Conservation (phyloP, 2,888 invertebrate species). For the Rutpela maculata region DNA sequence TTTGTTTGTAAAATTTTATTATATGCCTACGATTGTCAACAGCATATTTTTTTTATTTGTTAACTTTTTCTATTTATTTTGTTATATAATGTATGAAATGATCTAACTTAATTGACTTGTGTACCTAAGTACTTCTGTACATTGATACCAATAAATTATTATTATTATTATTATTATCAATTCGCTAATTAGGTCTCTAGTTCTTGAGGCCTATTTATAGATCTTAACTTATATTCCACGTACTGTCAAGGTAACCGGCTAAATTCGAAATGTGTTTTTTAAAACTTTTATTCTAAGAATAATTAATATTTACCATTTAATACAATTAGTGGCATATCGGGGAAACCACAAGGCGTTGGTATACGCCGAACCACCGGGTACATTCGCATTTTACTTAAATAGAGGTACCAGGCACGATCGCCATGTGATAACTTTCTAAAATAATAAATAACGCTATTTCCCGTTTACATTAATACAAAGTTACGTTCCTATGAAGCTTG, state of each 20-base stretch:
- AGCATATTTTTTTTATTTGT: too few relatives aligned
- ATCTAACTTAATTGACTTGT: too few relatives aligned
- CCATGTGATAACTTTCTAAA: constrained; percentile 53
- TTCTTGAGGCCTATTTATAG: too few relatives aligned
- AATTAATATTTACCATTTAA: neutral
- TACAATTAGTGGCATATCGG: neutral
- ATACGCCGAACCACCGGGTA: neutral
- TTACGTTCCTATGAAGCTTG: constrained; percentile 23
- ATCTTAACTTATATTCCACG: too few relatives aligned
- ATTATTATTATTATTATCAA: too few relatives aligned
- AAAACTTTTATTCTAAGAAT: neutral
- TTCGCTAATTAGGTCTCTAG: too few relatives aligned
- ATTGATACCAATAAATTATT: too few relatives aligned
- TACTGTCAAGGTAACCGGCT: neutral
- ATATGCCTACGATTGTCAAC: too few relatives aligned
- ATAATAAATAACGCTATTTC: constrained; percentile 47
- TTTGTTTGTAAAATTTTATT: too few relatives aligned
- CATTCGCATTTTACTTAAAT: constrained; percentile 35
- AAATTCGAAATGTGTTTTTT: neutral
- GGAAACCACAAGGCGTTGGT: neutral
- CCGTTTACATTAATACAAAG: constrained; percentile 36
- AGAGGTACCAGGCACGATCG: constrained; percentile 53
- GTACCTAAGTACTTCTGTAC: too few relatives aligned
- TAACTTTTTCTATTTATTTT: too few relatives aligned
- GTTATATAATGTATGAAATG: too few relatives aligned